Evolutionary conservation across 2,113 vertebrate species (phyloP).

Genomic region (Columbina picui): DNA sequence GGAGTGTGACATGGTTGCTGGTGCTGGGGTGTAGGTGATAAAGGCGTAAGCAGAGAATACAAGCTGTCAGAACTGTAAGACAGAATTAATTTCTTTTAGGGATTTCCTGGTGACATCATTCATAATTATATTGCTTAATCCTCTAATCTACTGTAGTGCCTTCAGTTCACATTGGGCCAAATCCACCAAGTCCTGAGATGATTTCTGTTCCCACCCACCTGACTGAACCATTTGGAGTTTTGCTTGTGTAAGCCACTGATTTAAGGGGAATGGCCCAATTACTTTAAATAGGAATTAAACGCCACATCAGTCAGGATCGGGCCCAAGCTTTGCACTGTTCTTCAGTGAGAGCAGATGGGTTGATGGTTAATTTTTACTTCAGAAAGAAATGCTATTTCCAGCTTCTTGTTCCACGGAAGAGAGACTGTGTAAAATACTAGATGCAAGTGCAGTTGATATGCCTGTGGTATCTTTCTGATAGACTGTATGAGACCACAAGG

Average conservation of each 20-base stretch:
- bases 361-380: slow-evolving; percentile 5
- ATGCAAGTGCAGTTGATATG: neutral
- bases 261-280: slow-evolving; percentile 8
- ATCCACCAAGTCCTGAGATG: slow-evolving; percentile 19
- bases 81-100: slow-evolving; percentile 39
- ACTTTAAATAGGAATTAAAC: neutral
- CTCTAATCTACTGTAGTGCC: slow-evolving; percentile 17
- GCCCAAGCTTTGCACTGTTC: neutral
- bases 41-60: neutral
- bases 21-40: neutral
- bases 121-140: slow-evolving; percentile 40
- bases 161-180: slow-evolving; percentile 13
- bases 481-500: slow-evolving; percentile 24
- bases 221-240: neutral
- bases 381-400: neutral
- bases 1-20: neutral
- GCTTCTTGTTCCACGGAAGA: neutral
- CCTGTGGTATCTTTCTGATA: slow-evolving; percentile 14
- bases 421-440: neutral
- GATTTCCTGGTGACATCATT: slow-evolving; percentile 39
- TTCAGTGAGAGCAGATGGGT: neutral
- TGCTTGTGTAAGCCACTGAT: slow-evolving; percentile 15
- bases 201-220: neutral
- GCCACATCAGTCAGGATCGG: neutral
- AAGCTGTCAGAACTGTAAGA: neutral